Evolutionary conservation across 2,113 vertebrate species (phyloP), one percentile per base, ranked within the genome.

Genomic region (Chaetura pelagica): DNA sequence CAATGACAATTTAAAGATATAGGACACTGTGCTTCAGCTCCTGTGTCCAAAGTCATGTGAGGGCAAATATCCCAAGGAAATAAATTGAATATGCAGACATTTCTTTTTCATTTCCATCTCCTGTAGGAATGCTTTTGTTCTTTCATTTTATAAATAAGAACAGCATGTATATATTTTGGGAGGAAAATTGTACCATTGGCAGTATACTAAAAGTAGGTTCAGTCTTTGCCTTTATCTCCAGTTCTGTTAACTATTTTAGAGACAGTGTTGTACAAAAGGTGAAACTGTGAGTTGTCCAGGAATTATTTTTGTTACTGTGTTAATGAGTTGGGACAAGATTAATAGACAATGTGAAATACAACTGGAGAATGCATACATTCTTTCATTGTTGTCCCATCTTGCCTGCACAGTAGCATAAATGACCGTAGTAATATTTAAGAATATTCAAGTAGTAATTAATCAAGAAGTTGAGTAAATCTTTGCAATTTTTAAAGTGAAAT

Each of bases 61-160:
- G 14, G 17, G 38, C 8, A 57, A 67, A 38, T 15, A 76, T 23
- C 9, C 10, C 27, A 49, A 81, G 23, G 30, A 59, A 89, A 51
- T 54, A 17, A 51, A 24, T 5, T n/a, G 17, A 71, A 84, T 90
- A 42, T 51, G 5, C 2, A n/a, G 21, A 12, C 4, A 18, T 57
- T 49, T 40, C 0, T 58, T 87, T 58, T 68, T 27, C 7, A 30
- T 58, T 80, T 54, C 23, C 15, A 61, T 19, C 18, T 55, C 13
- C 52, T n/a, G 4, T 19, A 73, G 20, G 13, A 88, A 40, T 0
- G 0, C 0, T 24, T 79, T n/a, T 63, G 4, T 64, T 51, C n/a
- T 69, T 87, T 69, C 44, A 32, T 12, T 30, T 82, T 63, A 17
- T 58, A 32, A 67, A 15, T 27, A 7, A 78, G 16, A 78, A n/a